Evolutionary conservation across 2,113 vertebrate genomes (phyloP), one percentile per base, ranked within the genome.

Genomic region (Gymnogyps californianus): DNA sequence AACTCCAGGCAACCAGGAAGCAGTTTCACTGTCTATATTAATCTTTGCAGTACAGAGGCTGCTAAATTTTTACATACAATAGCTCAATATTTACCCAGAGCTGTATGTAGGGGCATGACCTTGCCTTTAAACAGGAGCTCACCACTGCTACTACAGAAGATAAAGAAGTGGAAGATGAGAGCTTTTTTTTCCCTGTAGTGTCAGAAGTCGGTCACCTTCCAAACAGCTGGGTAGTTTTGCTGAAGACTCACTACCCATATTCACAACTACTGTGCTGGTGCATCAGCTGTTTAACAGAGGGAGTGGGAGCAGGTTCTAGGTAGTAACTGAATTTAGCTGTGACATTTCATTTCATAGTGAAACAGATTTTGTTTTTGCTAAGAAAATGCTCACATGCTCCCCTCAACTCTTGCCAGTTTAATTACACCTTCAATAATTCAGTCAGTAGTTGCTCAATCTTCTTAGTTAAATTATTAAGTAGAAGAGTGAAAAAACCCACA

Each of bases 361-460:
- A 87, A 79, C 7, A 38, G 51, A 15, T 11, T n/a, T 77, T 34
- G 6, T n/a, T 70, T 80, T 54, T 32, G 9, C 79, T 95, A 79
- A 49, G 40, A 81, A 92, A 64, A 36, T 29, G 11, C 21, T 94
- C 47, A 19, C 24, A 31, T 46, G 16, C 31, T 93, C 16, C 44
- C 65, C 19, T 85, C 57, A 52, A 47, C 32, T 84, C 67, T 72
- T 94, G 55, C 87, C 44, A 57, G 47, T 89, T 87, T 89, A 95
- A 95, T 95, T 93, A 91, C 80, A 85, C 57, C 74, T 85, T 85
- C 61, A 93, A 36, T 91, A 96, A 94, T 96, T 93, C 87, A 94
- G 74, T 36, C 59, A 59, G 89, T 24, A 71, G 80, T 55, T 91
- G 57, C 40, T 87, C 61, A 42, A 6, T 71, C 59, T 82, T 82